A percentile compares a stretch with the other conserved stretches of the same genome.
Evolutionary conservation across 2,888 invertebrate species (phyloP).

Genomic region (Andrena hattorfiana): DNA sequence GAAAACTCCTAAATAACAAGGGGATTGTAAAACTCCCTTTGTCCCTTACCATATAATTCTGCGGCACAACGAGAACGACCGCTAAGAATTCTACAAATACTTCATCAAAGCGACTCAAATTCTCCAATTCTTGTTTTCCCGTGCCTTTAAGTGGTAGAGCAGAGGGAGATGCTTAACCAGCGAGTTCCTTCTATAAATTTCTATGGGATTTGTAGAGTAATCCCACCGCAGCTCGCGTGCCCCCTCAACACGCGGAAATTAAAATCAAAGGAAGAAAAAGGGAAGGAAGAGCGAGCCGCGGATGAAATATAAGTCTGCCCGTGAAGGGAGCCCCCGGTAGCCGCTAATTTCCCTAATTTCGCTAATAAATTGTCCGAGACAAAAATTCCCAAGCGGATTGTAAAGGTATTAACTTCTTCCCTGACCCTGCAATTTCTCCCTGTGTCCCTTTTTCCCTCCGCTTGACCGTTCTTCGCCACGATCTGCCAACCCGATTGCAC

Average conservation of each 20-base stretch:
- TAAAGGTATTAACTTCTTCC: conserved; percentile 80
- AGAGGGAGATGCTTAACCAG: not conserved
- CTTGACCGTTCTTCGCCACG: not conserved
- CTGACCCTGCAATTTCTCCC: conserved; percentile 62
- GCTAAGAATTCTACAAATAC: not conserved
- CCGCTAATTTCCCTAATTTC: conserved; percentile 81
- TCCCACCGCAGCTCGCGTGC: conserved; percentile 19
- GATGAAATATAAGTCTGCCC: conserved; percentile 60
- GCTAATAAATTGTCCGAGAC: conserved; percentile 79
- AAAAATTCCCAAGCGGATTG: conserved; percentile 79
- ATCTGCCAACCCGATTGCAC: not conserved
- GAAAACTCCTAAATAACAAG: conserved; percentile 52
- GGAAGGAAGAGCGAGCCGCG: conserved; percentile 3
- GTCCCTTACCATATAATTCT: not conserved
- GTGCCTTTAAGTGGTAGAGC: too few species aligned
- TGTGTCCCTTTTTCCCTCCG: conserved; percentile 4
- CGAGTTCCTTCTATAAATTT: conserved; percentile 50
- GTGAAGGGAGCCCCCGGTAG: conserved; percentile 54
- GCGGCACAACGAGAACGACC: too few species aligned
- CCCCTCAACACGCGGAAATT: conserved; percentile 36
- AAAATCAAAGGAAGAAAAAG: conserved; percentile 48
- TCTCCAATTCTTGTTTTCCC: not conserved
- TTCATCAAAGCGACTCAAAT: not conserved
- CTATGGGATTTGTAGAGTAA: conserved; percentile 36
- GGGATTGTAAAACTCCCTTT: not conserved